These are phyloP conservation scores for Cantharis rustica DNA, from an alignment of 2,888 invertebrate genomes.

Conservation along the genomic window DNA sequence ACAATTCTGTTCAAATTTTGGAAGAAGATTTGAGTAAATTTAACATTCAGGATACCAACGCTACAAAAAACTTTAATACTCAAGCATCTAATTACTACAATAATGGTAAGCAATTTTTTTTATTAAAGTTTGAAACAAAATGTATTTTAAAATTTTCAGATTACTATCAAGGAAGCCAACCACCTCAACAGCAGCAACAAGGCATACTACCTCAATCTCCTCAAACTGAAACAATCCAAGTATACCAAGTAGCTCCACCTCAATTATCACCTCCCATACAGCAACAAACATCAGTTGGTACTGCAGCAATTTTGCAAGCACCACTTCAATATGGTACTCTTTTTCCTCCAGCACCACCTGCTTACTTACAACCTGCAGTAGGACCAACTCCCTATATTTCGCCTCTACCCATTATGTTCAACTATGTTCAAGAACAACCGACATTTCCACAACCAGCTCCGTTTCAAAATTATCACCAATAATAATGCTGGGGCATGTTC, in stretches of 20 bases:
- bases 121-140: background rate
- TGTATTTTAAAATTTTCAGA: conserved; percentile 37
- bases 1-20: conserved; percentile 37
- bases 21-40: conserved; percentile 49
- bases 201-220: conserved; percentile 28
- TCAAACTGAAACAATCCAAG: conserved; percentile 12
- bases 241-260: conserved; percentile 29
- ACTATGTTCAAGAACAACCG: conserved; percentile 51
- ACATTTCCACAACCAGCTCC: conserved; percentile 44
- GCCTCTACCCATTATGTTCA: conserved; percentile 48
- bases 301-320: conserved; percentile 43
- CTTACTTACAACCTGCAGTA: conserved; percentile 45
- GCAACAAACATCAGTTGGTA: conserved; percentile 46
- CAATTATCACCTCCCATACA: conserved; percentile 36
- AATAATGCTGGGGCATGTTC: conserved; percentile 51
- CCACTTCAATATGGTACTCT: conserved; percentile 46
- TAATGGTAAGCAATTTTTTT: conserved; percentile 41
- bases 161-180: conserved; percentile 42
- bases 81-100: conserved; percentile 49
- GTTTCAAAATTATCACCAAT: conserved; percentile 50
- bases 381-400: conserved; percentile 44
- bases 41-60: conserved; percentile 43
- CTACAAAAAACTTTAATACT: conserved; percentile 38
- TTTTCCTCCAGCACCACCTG: conserved; percentile 48
- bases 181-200: conserved; percentile 25